phyloP scores from a whole-genome alignment of 2,113 vertebrate genomes.

The Tor tambroides region DNA sequence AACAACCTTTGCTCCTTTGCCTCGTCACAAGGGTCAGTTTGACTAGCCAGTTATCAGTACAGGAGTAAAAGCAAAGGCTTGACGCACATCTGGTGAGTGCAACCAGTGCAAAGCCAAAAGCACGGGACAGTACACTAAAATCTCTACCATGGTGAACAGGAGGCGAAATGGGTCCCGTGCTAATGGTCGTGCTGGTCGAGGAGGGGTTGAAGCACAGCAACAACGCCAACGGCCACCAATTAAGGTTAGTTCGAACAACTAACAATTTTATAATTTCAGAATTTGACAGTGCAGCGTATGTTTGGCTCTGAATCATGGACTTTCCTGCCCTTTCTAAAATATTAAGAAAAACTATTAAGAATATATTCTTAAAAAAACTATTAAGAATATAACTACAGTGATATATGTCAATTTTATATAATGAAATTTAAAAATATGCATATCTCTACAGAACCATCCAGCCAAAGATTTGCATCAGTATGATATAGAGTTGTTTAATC shows the following conservation, averaged over 20 bases:
- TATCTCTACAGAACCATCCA: neutral
- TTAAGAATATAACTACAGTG: neutral
- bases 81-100: neutral
- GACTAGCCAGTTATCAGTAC: neutral
- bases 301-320: neutral
- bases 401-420: neutral
- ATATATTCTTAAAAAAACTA: no score
- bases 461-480: no score
- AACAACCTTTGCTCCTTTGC: slow-evolving; percentile 45
- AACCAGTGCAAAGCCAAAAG: neutral
- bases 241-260: slow-evolving; percentile 28
- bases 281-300: neutral
- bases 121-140: neutral
- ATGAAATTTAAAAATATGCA: neutral
- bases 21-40: slow-evolving; percentile 34
- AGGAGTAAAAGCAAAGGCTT: slow-evolving; percentile 10
- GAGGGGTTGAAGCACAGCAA: slow-evolving; percentile 29
- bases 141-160: slow-evolving; percentile 46
- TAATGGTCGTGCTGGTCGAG: slow-evolving; percentile 22
- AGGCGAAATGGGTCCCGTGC: slow-evolving; percentile 46
- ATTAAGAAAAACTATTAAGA: neutral
- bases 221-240: slow-evolving; percentile 12
- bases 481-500: neutral
- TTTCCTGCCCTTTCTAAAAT: neutral
- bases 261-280: neutral